Percentiles rank a stretch among this genome's conserved stretches.
phyloP scores from a whole-genome alignment of 1,140 invertebrate genomes.

The Helicoverpa zea region DNA sequence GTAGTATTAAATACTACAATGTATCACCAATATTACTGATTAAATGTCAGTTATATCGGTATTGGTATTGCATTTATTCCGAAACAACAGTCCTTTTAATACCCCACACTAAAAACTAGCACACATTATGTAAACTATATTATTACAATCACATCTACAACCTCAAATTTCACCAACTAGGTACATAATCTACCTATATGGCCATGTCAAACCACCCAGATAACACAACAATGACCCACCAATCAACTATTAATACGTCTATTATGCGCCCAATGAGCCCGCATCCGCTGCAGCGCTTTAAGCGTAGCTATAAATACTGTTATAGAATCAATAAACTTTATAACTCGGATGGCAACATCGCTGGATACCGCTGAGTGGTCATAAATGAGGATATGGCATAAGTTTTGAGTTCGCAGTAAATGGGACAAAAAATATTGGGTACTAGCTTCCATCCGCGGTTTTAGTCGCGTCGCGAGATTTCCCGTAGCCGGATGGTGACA shows the following conservation, averaged over 20 bases:
- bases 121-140: too few species aligned
- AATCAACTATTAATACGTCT: conserved; percentile 37
- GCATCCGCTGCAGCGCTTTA: conserved; percentile 23
- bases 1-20: too few species aligned
- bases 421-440: background rate
- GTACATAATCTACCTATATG: background rate
- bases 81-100: too few species aligned
- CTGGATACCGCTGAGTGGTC: conserved; percentile 16
- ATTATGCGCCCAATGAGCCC: conserved; percentile 28
- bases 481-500: too few species aligned
- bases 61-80: too few species aligned
- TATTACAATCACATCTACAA: too few species aligned
- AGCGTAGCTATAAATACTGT: conserved; percentile 20
- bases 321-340: conserved; percentile 36
- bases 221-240: background rate
- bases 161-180: too few species aligned
- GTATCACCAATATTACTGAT: too few species aligned
- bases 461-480: too few species aligned
- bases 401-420: background rate
- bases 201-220: too few species aligned
- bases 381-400: conserved; percentile 5
- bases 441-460: too few species aligned
- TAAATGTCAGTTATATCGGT: background rate
- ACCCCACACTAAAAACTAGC: too few species aligned
- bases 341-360: background rate